Conservation (phyloP, 2,797 vertebrate genomes). For the Brachymystax lenok region DNA sequence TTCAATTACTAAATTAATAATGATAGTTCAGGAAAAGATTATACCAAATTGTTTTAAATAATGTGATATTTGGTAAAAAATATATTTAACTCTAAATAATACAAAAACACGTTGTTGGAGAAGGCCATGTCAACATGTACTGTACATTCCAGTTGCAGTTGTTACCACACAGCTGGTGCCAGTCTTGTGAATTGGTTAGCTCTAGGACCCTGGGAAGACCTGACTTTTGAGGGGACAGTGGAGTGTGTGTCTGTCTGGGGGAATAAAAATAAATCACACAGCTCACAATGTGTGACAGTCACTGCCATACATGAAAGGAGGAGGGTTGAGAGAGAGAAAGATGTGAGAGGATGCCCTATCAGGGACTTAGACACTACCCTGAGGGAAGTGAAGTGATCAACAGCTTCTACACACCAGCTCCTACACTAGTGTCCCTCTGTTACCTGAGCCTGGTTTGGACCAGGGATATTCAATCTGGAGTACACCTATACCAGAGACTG, state of each 20-base stretch:
- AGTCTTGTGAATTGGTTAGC: slow-evolving; percentile 20
- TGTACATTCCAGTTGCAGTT: neutral
- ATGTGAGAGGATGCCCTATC: too few species aligned
- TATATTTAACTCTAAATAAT: neutral
- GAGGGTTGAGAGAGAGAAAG: slow-evolving; percentile 30
- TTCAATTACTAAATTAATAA: neutral
- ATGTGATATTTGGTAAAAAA: neutral
- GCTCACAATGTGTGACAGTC: slow-evolving; percentile 84
- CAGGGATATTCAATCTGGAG: neutral
- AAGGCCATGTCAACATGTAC: neutral
- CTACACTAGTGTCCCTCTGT: slow-evolving; percentile 14
- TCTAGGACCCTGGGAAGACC: slow-evolving; percentile 72
- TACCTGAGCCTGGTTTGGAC: slow-evolving; percentile 4
- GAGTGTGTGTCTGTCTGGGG: slow-evolving; percentile 73
- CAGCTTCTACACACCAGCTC: slow-evolving; percentile 22
- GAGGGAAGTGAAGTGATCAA: slow-evolving; percentile 32
- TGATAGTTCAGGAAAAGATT: too few species aligned
- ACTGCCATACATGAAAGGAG: slow-evolving; percentile 70
- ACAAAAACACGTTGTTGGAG: neutral
- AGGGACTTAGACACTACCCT: slow-evolving; percentile 7
- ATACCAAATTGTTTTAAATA: neutral
- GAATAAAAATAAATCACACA: slow-evolving; percentile 47
- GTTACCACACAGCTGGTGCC: neutral
- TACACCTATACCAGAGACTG: neutral
- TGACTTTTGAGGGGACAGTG: slow-evolving; percentile 65